Percentiles rank a stretch among this genome's conserved stretches.
Conservation (phyloP, 2,113 vertebrate genomes). For the Sylvilagus bachmani region DNA sequence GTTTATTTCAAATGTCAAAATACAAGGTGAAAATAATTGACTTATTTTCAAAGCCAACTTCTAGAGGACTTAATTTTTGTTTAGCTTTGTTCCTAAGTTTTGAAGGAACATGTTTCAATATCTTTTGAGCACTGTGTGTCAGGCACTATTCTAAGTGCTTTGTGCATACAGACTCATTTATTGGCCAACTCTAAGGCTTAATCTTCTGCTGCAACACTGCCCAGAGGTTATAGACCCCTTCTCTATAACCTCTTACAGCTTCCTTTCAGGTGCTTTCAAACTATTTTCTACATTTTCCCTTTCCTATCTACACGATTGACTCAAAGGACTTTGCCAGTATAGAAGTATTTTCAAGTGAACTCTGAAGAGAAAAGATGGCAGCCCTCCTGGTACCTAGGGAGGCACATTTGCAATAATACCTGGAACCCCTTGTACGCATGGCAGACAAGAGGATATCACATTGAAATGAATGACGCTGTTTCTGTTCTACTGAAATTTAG, state of each 20-base stretch:
- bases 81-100: constrained; percentile 20
- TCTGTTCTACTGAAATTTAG: background rate
- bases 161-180: background rate
- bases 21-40: background rate
- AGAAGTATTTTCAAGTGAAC: background rate
- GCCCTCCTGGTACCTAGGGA: background rate
- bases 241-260: background rate
- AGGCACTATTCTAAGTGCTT: background rate
- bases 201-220: background rate
- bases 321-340: background rate
- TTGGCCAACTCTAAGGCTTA: background rate
- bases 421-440: background rate
- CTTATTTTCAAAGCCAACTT: constrained; percentile 42
- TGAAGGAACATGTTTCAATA: background rate
- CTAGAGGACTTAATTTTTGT: background rate
- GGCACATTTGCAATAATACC: background rate
- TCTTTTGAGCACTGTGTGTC: background rate
- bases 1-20: constrained; percentile 13
- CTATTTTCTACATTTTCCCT: background rate
- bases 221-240: background rate
- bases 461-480: background rate
- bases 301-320: background rate
- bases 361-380: background rate
- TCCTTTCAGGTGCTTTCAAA: background rate
- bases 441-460: background rate